These are phyloP conservation scores for Ornithoptera alexandrae DNA, from an alignment of 2,888 invertebrate genomes.

Conservation along the genomic window DNA sequence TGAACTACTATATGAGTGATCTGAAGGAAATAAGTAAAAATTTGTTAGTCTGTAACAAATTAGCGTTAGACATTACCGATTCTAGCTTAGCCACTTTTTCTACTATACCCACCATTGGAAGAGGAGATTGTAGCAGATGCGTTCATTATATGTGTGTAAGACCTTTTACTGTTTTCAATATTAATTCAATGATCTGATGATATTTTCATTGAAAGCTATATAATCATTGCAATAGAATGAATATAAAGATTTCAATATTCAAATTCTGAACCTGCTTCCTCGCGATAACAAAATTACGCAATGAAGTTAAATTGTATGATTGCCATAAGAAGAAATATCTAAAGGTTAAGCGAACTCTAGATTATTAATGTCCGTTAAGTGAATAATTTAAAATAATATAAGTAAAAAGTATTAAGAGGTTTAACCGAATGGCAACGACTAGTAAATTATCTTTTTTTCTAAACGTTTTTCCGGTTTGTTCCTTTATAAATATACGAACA, in stretches of 20 bases:
- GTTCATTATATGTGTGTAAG: too few species aligned
- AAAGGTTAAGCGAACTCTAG: neutral
- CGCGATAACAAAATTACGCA: conserved; percentile 26
- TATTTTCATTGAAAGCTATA: neutral
- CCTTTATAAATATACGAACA: too few species aligned
- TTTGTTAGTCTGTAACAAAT: too few species aligned
- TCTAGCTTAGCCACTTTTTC: too few species aligned
- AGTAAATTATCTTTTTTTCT: neutral
- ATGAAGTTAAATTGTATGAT: conserved; percentile 22
- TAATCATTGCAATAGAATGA: conserved; percentile 6
- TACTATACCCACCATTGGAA: too few species aligned
- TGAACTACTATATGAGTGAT: too few species aligned
- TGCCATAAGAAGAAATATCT: conserved; percentile 20
- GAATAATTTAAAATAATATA: neutral
- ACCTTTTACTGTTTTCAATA: too few species aligned
- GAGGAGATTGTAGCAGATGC: too few species aligned
- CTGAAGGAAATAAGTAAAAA: too few species aligned
- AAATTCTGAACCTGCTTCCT: conserved; percentile 5
- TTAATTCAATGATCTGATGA: too few species aligned
- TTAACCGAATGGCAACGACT: neutral
- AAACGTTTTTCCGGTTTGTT: neutral
- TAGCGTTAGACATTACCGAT: too few species aligned
- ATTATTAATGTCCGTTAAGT: neutral
- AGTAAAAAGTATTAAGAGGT: neutral
- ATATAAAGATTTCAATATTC: neutral